phyloP scores from a whole-genome alignment of 2,888 invertebrate species.

The Philereme vetulata region DNA sequence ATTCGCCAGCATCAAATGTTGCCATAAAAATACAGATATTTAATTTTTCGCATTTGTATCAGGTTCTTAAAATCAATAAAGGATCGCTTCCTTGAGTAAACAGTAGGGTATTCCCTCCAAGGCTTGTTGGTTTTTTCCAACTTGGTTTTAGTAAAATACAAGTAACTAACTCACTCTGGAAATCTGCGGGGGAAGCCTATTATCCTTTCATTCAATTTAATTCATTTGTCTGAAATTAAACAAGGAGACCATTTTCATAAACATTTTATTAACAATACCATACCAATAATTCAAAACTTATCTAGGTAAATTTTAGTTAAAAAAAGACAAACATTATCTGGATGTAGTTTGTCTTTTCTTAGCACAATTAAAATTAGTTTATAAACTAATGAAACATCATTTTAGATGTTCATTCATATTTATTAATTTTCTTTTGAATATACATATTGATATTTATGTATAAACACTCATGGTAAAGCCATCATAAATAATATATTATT shows the following conservation, averaged over 20 bases:
- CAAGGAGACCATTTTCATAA: constrained; percentile 31
- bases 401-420: not conserved
- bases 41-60: too few species aligned
- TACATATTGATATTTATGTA: not conserved
- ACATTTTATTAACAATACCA: constrained; percentile 68
- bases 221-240: not conserved
- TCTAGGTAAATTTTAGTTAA: constrained; percentile 45
- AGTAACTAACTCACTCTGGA: too few species aligned
- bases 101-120: too few species aligned
- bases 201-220: too few species aligned
- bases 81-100: too few species aligned
- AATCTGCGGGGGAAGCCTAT: too few species aligned
- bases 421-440: not conserved
- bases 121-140: too few species aligned
- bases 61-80: too few species aligned
- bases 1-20: too few species aligned
- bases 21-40: too few species aligned
- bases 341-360: constrained; percentile 39
- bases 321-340: constrained; percentile 39
- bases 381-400: constrained; percentile 1
- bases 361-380: constrained; percentile 38
- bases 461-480: not conserved
- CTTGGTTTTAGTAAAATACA: too few species aligned
- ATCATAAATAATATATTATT: not conserved
- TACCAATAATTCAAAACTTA: constrained; percentile 64